Evolutionary conservation across 2,888 invertebrate species (phyloP), one percentile per base, ranked within the genome.

Genomic region (Orchestes rusci): DNA sequence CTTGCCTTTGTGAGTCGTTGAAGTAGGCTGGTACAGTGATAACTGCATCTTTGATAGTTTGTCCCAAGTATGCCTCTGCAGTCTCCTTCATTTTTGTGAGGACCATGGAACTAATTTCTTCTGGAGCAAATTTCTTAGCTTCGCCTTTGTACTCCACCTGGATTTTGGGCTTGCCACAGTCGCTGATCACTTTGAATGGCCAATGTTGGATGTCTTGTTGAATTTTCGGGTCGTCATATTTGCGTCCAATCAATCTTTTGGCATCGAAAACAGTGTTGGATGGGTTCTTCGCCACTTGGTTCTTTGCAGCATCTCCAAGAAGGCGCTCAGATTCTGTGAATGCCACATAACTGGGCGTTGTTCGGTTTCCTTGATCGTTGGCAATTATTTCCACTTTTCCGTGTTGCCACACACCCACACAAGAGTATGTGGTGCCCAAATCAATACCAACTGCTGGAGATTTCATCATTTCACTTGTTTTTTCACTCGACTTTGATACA

Each of bases 301-400:
- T 82, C 66, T 82, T 81, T 36, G 81, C 81, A 4, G 80, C 79
- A 64, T 81, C 81, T 36, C 81, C 81, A 59, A 81, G 76, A 34
- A 82, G 73, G 29, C 81, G 71, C 65, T 82, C 80, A 10, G 74
- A 75, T 62, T 81, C 81, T 8, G 72, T 82, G 66, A 84, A 84
- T 16, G 82, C 84, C 45, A 84, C 83, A 64, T 82, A 83, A 41
- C 80, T 80, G 23, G 90, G 89, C 31, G 89, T 90, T 13, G 88
- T 89, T 44, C 89, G 71, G 68, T 90, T 90, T 52, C 89, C 90
- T 33, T 58, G 87, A 64, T 88, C 88, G 63, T 90, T 90, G 44
- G 89, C 87, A 62, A 89, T 87, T 53, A 87, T 85, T 65, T 88
- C 86, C 58, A 87, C 85, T 66, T 85, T 85, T 42, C 86, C 82